A percentile compares a stretch with the other conserved stretches of the same genome.
phyloP scores from a whole-genome alignment of 2,797 vertebrate genomes.

The Paedocypris micromegethes region DNA sequence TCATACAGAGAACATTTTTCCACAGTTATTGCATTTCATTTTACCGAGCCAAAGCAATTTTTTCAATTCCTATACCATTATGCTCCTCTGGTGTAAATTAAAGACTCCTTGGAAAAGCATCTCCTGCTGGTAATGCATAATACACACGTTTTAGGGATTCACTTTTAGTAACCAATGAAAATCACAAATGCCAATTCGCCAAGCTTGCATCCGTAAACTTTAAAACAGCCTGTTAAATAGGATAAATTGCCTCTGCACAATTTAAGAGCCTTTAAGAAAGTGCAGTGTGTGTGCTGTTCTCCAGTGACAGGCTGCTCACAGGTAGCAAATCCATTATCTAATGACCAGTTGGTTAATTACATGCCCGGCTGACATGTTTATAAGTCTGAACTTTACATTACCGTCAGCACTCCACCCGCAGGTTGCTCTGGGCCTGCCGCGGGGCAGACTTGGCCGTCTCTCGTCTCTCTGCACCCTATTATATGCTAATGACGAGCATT shows the following conservation, averaged over 20 bases:
- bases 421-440: constrained; percentile 69
- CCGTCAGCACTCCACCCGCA: constrained; percentile 74
- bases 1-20: too few relatives aligned
- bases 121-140: too few relatives aligned
- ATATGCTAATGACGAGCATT: constrained; percentile 91
- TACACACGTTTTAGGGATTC: too few relatives aligned
- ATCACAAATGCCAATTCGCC: too few relatives aligned
- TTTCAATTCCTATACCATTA: too few relatives aligned
- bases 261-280: constrained; percentile 74
- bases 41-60: too few relatives aligned
- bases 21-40: too few relatives aligned
- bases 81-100: too few relatives aligned
- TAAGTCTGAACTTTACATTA: constrained; percentile 96
- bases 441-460: constrained; percentile 83
- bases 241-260: constrained; percentile 79
- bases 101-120: too few relatives aligned
- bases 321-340: constrained; percentile 80
- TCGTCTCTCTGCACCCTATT: constrained; percentile 80
- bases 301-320: constrained; percentile 82
- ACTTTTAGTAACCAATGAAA: too few relatives aligned
- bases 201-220: too few relatives aligned
- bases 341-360: constrained; percentile 88
- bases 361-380: constrained; percentile 89
- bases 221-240: constrained; percentile 75
- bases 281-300: constrained; percentile 31